These are phyloP conservation scores for Eupithecia exiguata DNA, from an alignment of 2,888 invertebrate genomes.

Conservation along the genomic window DNA sequence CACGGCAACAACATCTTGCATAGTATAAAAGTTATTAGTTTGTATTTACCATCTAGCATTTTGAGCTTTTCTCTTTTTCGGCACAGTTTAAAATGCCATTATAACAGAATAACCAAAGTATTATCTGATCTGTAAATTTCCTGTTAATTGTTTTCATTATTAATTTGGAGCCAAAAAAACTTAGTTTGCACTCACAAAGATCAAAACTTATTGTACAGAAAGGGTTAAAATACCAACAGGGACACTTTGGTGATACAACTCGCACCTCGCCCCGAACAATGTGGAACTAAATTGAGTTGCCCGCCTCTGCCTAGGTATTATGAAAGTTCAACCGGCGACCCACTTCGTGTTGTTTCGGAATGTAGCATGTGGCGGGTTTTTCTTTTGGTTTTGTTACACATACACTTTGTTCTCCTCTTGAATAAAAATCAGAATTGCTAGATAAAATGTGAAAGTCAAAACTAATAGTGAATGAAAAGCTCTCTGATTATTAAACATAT, in stretches of 20 bases:
- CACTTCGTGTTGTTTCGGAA: constrained; percentile 27
- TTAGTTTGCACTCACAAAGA: neutral
- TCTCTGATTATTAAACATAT: neutral
- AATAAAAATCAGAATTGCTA: neutral
- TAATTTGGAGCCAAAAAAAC: neutral
- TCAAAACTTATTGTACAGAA: neutral
- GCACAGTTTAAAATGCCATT: neutral
- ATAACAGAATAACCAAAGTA: neutral
- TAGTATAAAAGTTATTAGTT: neutral
- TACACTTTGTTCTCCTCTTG: neutral
- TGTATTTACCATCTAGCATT: neutral
- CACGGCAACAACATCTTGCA: too few species aligned
- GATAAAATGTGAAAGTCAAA: neutral
- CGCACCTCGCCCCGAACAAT: constrained; percentile 18
- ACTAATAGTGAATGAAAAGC: neutral
- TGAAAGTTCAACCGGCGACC: constrained; percentile 27
- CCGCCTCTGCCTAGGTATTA: constrained; percentile 14
- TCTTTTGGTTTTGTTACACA: neutral
- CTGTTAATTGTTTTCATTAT: neutral
- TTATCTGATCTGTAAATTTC: neutral
- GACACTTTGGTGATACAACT: constrained; percentile 13
- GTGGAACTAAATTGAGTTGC: constrained; percentile 15
- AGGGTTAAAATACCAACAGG: neutral
- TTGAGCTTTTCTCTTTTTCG: neutral
- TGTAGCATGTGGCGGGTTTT: constrained; percentile 18